phyloP scores from a whole-genome alignment of 2,797 vertebrate genomes.

The Sarcoramphus papa region DNA sequence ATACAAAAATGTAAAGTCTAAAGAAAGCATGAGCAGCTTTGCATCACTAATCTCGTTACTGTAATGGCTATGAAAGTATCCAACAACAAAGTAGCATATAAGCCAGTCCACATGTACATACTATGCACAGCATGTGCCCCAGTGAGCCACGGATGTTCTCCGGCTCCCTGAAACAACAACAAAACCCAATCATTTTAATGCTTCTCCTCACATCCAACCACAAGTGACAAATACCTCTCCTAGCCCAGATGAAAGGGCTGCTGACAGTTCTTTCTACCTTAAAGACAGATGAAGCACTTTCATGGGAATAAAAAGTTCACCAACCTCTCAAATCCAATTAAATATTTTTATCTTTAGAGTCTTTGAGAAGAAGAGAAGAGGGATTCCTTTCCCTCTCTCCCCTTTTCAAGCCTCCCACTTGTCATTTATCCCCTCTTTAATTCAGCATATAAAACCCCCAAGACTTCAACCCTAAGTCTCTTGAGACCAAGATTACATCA shows the following conservation, averaged over 20 bases:
- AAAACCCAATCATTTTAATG: constrained; percentile 28
- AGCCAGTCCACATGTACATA: constrained; percentile 32
- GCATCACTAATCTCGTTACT: constrained; percentile 76
- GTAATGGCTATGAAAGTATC: constrained; percentile 67
- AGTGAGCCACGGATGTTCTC: constrained; percentile 25
- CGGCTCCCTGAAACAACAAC: constrained; percentile 7
- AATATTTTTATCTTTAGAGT: constrained; percentile 41
- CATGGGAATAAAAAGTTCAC: neutral
- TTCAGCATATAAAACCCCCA: constrained; percentile 4
- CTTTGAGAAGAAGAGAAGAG: constrained; percentile 9
- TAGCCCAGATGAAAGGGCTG: constrained; percentile 8
- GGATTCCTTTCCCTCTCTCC: neutral
- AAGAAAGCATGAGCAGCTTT: constrained; percentile 66
- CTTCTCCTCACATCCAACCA: constrained; percentile 49
- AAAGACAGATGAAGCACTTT: constrained; percentile 29
- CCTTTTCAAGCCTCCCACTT: constrained; percentile 31
- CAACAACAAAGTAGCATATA: constrained; percentile 57
- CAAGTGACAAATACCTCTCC: constrained; percentile 59
- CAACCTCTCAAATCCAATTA: constrained; percentile 53
- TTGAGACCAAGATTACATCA: constrained; percentile 55
- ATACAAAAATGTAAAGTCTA: constrained; percentile 34
- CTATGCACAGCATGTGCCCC: constrained; percentile 66
- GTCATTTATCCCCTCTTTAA: constrained; percentile 34
- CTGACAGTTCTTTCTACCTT: constrained; percentile 59
- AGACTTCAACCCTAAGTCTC: constrained; percentile 22